Base-by-base conservation (phyloP, 2,797 vertebrate genomes). In the Pangasius krempfi region DNA sequence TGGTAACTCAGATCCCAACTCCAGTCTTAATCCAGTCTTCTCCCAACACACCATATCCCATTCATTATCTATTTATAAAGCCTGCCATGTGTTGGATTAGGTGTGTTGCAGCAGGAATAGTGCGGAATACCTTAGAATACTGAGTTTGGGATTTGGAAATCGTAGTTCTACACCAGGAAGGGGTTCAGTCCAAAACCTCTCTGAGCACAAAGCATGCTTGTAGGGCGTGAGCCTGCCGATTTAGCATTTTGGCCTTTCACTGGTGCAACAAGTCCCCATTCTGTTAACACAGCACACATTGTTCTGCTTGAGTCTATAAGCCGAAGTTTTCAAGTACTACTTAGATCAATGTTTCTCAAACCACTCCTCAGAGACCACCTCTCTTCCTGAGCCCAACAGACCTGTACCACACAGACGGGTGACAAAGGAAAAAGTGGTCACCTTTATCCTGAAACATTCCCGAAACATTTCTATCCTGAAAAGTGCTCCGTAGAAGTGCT, bases 231-330 rank as follows among this genome's bases (percentile, higher is more conserved):
- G 30, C 10, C 20, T 54, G 62, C n/a, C 56, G 86, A 68, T 68
- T 80, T 87, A 52, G 75, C 44, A 66, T 68, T 54, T 40, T 87
- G 86, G 44, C 30, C 20, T 79, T 79, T 54, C 60, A 79, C 27
- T 66, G 75, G 84, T 58, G 27, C 68, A 72, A 72, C n/a, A 85
- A 73, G 33, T 58, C 25, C 33, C 68, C 25, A 44, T 85, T 85
- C 50, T 73, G 12, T n/a, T 85, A 58, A 73, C 84, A 85, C 50
- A 73, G 84, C 50, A 25, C 50, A 58, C 27, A 58, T 56, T 73
- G 84, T 85, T 75, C 33, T 86, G 68, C 33, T n/a, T 18, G 68
- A 86, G 52, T 70, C 30, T 54, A 54, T 70, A 70, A 84, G 25
- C 10, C 54, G 2, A 54, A 60, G 68, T 58, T 86, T 75, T 73